phyloP scores from a whole-genome alignment of 2,797 vertebrate species.

The Cetoscarus ocellatus region DNA sequence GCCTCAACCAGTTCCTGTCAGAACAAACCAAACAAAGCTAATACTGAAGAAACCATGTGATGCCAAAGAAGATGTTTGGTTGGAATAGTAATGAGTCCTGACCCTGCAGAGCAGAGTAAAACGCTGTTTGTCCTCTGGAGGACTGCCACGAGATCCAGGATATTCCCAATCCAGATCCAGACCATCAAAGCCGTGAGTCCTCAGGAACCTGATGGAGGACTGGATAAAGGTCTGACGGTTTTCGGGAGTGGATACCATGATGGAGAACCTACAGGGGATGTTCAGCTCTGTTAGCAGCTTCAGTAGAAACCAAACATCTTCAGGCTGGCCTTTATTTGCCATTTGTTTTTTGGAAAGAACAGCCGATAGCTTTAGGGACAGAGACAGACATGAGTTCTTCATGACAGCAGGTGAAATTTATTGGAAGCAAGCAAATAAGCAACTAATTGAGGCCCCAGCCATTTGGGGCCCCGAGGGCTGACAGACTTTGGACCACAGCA shows the following conservation, averaged over 20 bases:
- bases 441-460: too few relatives aligned
- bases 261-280: constrained; percentile 80
- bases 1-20: constrained; percentile 80
- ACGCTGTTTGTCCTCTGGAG: constrained; percentile 79
- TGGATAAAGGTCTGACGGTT: constrained; percentile 86
- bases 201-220: constrained; percentile 86
- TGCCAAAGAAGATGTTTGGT: neutral
- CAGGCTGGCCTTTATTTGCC: too few relatives aligned
- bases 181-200: constrained; percentile 85
- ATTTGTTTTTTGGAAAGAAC: too few relatives aligned
- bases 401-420: too few relatives aligned
- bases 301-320: too few relatives aligned
- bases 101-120: constrained; percentile 86
- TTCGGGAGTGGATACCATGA: constrained; percentile 80
- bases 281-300: too few relatives aligned
- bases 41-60: neutral
- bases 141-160: constrained; percentile 86
- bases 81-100: constrained; percentile 8
- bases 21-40: neutral
- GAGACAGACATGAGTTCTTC: too few relatives aligned
- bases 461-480: too few relatives aligned
- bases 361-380: too few relatives aligned
- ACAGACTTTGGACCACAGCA: too few relatives aligned
- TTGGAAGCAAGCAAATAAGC: too few relatives aligned
- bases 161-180: constrained; percentile 91